Conservation (phyloP, 1,140 invertebrate genomes). For the Drosophila virilis region DNA sequence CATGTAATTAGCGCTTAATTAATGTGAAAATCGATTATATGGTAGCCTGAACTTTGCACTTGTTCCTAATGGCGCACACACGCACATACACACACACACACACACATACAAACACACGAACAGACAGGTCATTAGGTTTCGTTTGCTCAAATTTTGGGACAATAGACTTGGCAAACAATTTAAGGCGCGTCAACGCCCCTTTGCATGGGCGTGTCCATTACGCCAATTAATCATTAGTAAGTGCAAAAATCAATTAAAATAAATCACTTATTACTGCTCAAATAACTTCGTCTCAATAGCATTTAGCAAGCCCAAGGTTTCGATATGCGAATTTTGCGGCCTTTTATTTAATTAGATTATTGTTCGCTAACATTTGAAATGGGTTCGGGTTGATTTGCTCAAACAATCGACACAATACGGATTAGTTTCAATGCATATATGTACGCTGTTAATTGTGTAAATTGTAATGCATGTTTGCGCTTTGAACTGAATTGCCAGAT, state of each 20-base stretch:
- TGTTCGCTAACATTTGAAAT: too few species aligned
- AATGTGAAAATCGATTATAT: slow-evolving; percentile 49
- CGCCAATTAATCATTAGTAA: slow-evolving; percentile 30
- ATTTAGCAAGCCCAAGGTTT: background rate
- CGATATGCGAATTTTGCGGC: background rate
- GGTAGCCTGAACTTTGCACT: slow-evolving; percentile 29
- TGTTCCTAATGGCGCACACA: slow-evolving; percentile 14
- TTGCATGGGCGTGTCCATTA: background rate
- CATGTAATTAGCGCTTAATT: slow-evolving; percentile 48
- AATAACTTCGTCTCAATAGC: background rate
- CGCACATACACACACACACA: background rate
- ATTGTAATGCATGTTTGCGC: too few species aligned
- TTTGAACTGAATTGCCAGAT: too few species aligned
- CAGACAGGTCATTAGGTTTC: background rate
- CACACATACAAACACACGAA: background rate
- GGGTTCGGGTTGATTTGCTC: too few species aligned
- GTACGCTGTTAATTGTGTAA: too few species aligned
- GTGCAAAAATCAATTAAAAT: slow-evolving; percentile 39
- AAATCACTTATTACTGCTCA: slow-evolving; percentile 24
- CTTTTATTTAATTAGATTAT: slow-evolving; percentile 2
- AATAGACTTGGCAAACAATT: slow-evolving; percentile 18
- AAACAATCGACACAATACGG: too few species aligned
- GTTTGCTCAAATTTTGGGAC: slow-evolving; percentile 16
- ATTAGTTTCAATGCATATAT: too few species aligned
- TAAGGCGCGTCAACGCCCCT: background rate